Conservation (phyloP, 2,113 vertebrate genomes). For the Halcyon senegalensis region DNA sequence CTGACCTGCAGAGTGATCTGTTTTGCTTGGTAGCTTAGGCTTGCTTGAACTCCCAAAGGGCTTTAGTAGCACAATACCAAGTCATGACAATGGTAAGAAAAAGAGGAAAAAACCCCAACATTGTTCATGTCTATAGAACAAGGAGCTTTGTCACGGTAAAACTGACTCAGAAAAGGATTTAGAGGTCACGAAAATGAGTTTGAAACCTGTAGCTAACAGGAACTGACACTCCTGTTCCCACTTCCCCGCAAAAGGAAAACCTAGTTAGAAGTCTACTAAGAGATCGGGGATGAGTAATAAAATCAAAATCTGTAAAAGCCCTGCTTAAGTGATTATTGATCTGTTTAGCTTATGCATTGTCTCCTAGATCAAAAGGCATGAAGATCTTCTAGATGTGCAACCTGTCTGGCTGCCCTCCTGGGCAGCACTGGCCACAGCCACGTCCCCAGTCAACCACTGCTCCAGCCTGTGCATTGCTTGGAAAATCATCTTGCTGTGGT, state of each 20-base stretch:
- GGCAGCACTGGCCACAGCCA: not conserved
- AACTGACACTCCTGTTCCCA: not conserved
- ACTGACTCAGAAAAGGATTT: not conserved
- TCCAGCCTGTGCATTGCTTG: not conserved
- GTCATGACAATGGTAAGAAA: not conserved
- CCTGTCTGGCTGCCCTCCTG: not conserved
- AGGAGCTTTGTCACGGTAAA: constrained; percentile 25
- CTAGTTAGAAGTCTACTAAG: not conserved
- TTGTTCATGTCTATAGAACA: not conserved
- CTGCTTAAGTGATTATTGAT: not conserved
- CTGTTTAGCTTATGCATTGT: not conserved
- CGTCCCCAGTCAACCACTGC: not conserved
- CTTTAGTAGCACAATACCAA: not conserved
- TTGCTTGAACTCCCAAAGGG: not conserved
- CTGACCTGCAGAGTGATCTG: not conserved
- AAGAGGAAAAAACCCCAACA: not conserved
- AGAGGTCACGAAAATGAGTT: not conserved
- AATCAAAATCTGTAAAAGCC: not conserved
- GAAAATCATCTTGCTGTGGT: not conserved
- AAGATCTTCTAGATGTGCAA: accelerated
- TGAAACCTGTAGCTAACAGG: constrained; percentile 19
- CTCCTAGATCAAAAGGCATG: not conserved
- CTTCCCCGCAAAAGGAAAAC: not conserved
- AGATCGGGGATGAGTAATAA: accelerated
- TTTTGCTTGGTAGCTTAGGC: not conserved